phyloP scores from a whole-genome alignment of 2,888 invertebrate species.

The Catocala nupta region DNA sequence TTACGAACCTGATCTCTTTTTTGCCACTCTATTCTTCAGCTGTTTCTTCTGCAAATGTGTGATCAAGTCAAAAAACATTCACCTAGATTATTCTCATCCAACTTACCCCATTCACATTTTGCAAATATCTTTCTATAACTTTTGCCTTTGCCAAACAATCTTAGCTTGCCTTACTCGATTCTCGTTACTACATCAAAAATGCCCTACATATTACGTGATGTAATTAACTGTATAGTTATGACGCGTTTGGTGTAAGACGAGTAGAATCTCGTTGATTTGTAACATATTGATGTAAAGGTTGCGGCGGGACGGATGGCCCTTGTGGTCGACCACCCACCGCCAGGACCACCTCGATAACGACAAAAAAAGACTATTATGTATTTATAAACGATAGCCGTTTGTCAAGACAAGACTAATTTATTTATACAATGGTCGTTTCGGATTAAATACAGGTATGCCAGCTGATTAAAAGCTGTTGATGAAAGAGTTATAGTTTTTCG shows the following conservation, averaged over 20 bases:
- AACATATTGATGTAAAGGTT: slow-evolving; percentile 48
- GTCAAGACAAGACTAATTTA: slow-evolving; percentile 53
- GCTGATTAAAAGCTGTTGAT: slow-evolving; percentile 6
- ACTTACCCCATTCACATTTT: too few relatives aligned
- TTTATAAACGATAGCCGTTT: slow-evolving; percentile 60
- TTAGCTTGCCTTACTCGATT: too few relatives aligned
- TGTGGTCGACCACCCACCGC: slow-evolving; percentile 72
- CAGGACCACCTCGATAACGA: slow-evolving; percentile 63
- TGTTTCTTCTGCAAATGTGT: too few relatives aligned
- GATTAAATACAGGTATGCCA: slow-evolving; percentile 24
- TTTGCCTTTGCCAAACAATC: too few relatives aligned
- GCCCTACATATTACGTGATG: slow-evolving; percentile 61
- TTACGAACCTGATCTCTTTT: too few relatives aligned
- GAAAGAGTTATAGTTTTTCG: neutral
- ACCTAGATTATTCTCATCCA: too few relatives aligned
- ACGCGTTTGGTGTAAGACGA: slow-evolving; percentile 49
- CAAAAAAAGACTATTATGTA: slow-evolving; percentile 62
- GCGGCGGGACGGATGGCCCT: slow-evolving; percentile 54
- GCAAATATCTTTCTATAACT: too few relatives aligned
- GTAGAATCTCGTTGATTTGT: slow-evolving; percentile 51
- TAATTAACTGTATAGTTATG: slow-evolving; percentile 45
- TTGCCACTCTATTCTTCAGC: too few relatives aligned
- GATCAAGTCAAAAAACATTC: too few relatives aligned
- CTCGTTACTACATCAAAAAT: slow-evolving; percentile 10
- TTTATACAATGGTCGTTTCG: slow-evolving; percentile 46